These are phyloP conservation scores for Drosophila helvetica DNA, from an alignment of 2,888 invertebrate species.

Conservation along the genomic window DNA sequence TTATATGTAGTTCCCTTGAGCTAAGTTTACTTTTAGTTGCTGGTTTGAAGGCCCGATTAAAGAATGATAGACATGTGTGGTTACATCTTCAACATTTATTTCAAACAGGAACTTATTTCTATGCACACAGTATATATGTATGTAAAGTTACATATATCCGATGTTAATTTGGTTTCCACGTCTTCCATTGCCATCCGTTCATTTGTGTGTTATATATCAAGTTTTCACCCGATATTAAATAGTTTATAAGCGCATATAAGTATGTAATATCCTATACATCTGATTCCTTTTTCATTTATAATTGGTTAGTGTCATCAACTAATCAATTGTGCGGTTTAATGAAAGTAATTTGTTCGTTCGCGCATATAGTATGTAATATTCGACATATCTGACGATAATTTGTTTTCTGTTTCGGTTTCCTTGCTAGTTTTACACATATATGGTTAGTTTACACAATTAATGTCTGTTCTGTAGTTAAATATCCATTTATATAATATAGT, in stretches of 20 bases:
- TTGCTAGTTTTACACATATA: background rate
- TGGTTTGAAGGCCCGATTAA: background rate
- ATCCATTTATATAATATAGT: background rate
- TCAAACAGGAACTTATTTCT: slow-evolving; percentile 74
- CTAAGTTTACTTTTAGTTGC: background rate
- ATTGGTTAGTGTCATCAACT: background rate
- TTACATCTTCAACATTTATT: slow-evolving; percentile 70
- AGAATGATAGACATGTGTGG: background rate
- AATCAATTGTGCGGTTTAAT: background rate
- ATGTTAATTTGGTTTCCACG: background rate
- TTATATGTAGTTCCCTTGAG: background rate
- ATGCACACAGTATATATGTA: slow-evolving; percentile 48
- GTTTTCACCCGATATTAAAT: too few species aligned
- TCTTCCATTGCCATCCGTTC: background rate
- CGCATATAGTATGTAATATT: too few species aligned
- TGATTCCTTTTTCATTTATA: background rate
- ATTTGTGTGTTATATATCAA: background rate
- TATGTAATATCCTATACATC: background rate
- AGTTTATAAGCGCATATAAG: too few species aligned
- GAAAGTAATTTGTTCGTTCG: too few species aligned
- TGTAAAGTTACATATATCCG: slow-evolving; percentile 13
- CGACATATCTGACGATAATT: background rate
- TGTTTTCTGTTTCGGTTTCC: slow-evolving; percentile 5
- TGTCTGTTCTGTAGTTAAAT: background rate
- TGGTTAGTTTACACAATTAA: background rate